phyloP scores from a whole-genome alignment of 2,113 vertebrate genomes.

The Nannospalax galili region DNA sequence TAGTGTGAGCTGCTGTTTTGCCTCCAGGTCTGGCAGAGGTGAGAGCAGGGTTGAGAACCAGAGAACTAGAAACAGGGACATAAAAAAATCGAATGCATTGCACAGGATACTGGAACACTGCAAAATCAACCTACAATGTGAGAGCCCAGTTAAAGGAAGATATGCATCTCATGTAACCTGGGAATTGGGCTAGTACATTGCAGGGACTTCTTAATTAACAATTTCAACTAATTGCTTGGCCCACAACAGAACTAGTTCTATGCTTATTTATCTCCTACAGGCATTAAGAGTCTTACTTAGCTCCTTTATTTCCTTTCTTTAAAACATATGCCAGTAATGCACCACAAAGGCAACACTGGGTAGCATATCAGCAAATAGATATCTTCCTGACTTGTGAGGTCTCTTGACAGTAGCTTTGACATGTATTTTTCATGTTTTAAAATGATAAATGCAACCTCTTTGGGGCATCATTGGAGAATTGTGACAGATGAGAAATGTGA shows the following conservation, averaged over 20 bases:
- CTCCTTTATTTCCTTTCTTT: slow-evolving; percentile 1
- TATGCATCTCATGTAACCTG: neutral
- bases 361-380: slow-evolving; percentile 70
- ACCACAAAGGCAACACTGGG: slow-evolving; percentile 52
- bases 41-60: slow-evolving; percentile 63
- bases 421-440: slow-evolving; percentile 75
- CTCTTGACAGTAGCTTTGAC: slow-evolving; percentile 61
- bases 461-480: slow-evolving; percentile 68
- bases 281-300: slow-evolving; percentile 69
- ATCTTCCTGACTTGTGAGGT: slow-evolving; percentile 64
- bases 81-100: slow-evolving; percentile 3
- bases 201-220: slow-evolving; percentile 73
- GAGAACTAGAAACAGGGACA: neutral
- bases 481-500: slow-evolving; percentile 41
- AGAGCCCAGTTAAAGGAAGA: slow-evolving; percentile 50
- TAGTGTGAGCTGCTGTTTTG: slow-evolving; percentile 68
- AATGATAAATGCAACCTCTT: slow-evolving; percentile 71
- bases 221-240: slow-evolving; percentile 77
- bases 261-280: neutral
- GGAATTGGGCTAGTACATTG: slow-evolving; percentile 63
- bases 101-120: slow-evolving; percentile 8
- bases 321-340: slow-evolving; percentile 48
- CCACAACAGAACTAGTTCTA: slow-evolving; percentile 63
- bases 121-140: slow-evolving; percentile 47
- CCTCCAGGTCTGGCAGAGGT: slow-evolving; percentile 66